These are phyloP conservation scores for Pegoplata infirma DNA, from an alignment of 2,888 invertebrate species.

Conservation along the genomic window DNA sequence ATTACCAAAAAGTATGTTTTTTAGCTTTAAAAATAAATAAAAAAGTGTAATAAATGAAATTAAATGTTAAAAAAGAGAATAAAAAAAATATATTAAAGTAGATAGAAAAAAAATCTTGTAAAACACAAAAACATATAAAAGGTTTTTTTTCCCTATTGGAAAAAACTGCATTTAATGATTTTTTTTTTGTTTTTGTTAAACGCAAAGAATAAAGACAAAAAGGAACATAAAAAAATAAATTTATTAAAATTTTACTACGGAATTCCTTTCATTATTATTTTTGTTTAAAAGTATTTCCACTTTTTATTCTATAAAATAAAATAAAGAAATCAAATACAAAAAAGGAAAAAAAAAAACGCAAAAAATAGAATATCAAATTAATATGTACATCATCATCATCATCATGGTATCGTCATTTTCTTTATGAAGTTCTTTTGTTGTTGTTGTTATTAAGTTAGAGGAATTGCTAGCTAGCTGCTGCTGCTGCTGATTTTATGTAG, in stretches of 20 bases:
- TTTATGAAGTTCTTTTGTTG: conserved; percentile 48
- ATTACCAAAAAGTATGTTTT: no score
- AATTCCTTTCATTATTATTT: background rate
- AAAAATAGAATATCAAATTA: conserved; percentile 26
- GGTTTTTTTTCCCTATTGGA: background rate
- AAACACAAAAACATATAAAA: conserved; percentile 10
- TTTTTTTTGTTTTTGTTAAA: conserved; percentile 12
- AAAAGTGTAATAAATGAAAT: no score
- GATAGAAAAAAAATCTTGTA: conserved; percentile 20
- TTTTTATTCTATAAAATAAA: no score
- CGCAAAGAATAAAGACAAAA: background rate
- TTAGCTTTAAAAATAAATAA: no score
- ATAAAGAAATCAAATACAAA: no score
- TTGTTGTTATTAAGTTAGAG: conserved; percentile 42
- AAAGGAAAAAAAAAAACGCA: conserved; percentile 13
- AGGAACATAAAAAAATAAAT: conserved; percentile 6
- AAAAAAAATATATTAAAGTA: background rate
- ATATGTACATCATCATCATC: conserved; percentile 41
- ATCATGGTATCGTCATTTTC: conserved; percentile 39
- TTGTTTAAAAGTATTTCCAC: background rate
- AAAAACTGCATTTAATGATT: conserved; percentile 32
- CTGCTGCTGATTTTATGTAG: conserved; percentile 9
- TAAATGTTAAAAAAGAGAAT: conserved; percentile 19
- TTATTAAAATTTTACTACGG: background rate
- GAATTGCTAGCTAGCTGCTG: background rate